phyloP scores from a whole-genome alignment of 2,113 vertebrate species.

The Gallinago undulata region DNA sequence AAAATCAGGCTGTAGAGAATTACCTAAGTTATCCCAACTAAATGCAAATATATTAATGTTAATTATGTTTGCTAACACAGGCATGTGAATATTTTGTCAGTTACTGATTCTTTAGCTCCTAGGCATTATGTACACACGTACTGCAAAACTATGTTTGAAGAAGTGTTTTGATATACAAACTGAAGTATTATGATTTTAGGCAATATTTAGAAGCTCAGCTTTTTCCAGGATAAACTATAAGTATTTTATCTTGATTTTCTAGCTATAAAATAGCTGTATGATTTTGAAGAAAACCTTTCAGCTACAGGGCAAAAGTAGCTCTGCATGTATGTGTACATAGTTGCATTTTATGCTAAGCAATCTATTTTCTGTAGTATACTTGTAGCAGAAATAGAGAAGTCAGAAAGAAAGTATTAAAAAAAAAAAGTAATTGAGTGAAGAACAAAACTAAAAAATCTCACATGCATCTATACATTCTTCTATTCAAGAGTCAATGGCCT shows the following conservation, averaged over 20 bases:
- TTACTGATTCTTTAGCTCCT: background rate
- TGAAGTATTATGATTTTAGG: background rate
- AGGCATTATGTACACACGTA: fast-evolving
- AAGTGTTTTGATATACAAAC: background rate
- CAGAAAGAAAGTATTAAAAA: background rate
- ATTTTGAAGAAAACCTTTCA: background rate
- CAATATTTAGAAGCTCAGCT: background rate
- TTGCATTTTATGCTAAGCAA: background rate
- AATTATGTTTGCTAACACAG: background rate
- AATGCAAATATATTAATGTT: background rate
- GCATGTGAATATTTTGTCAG: background rate
- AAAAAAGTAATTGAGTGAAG: background rate
- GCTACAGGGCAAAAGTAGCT: background rate
- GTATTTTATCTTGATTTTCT: background rate
- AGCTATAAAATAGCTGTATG: background rate
- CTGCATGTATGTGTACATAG: background rate
- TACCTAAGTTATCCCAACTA: background rate
- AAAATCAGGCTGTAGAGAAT: background rate
- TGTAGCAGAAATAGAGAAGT: background rate
- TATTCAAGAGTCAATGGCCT: background rate
- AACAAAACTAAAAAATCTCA: background rate
- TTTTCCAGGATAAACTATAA: background rate
- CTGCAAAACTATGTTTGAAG: background rate
- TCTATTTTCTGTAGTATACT: background rate
- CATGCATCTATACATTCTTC: background rate